Conservation (phyloP, 1,140 invertebrate genomes). For the Musca vetustissima region DNA sequence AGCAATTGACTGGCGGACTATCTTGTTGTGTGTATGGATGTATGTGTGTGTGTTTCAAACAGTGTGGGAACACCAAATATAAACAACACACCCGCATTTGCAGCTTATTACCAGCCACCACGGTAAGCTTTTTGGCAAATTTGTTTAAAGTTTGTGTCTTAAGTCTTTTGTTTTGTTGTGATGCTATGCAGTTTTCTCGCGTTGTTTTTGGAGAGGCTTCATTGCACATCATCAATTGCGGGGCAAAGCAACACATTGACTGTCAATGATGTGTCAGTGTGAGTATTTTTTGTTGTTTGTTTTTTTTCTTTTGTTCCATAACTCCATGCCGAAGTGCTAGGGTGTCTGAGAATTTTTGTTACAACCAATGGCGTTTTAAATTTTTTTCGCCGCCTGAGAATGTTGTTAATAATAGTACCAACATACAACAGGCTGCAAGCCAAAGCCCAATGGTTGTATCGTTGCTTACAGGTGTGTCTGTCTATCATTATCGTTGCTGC, state of each 20-base stretch:
- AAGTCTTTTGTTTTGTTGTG: not conserved
- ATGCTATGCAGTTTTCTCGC: not conserved
- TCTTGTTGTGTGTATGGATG: not conserved
- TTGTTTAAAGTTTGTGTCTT: constrained; percentile 9
- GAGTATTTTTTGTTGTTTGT: no score
- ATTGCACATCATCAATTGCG: not conserved
- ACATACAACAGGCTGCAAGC: no score
- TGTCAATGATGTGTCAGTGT: not conserved
- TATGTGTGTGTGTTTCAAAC: not conserved
- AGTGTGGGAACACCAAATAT: constrained; percentile 16
- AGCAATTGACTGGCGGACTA: no score
- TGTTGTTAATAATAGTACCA: no score
- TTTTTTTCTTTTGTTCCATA: no score
- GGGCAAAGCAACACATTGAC: constrained; percentile 6
- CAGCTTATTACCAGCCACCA: constrained; percentile 16
- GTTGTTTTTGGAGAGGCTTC: not conserved
- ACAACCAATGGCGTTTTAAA: no score
- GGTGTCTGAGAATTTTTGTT: no score
- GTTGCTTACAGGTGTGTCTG: no score
- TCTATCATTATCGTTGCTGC: no score
- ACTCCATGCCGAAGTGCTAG: no score
- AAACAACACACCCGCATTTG: constrained; percentile 17
- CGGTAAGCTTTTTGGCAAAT: constrained; percentile 16
- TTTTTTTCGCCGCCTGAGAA: no score
- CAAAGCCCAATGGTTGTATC: no score